A percentile compares a stretch with the other conserved stretches of the same genome.
These are phyloP conservation scores for Mythimna impura DNA, from an alignment of 2,888 invertebrate species.

Conservation along the genomic window DNA sequence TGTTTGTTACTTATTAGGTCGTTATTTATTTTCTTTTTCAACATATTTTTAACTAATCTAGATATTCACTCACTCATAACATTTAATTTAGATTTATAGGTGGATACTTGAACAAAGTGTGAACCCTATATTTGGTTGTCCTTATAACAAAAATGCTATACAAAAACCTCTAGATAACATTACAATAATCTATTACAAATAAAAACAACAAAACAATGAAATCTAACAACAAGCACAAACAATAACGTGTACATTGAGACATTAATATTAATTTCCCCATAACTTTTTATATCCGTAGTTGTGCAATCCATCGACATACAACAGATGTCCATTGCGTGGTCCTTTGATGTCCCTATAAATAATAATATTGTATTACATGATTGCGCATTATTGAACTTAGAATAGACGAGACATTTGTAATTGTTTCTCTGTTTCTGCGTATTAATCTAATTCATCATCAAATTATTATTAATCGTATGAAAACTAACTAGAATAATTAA, in stretches of 20 bases:
- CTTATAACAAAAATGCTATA: neutral
- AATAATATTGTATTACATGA: slow-evolving; percentile 11
- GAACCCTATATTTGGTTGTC: neutral
- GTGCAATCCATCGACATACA: slow-evolving; percentile 9
- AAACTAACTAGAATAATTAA: too few species aligned
- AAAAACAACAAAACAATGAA: slow-evolving; percentile 3
- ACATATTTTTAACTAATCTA: too few species aligned
- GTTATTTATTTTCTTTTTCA: too few species aligned
- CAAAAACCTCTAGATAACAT: neutral
- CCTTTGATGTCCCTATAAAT: neutral
- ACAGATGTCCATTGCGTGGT: slow-evolving; percentile 5
- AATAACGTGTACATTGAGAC: slow-evolving; percentile 31
- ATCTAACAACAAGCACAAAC: slow-evolving; percentile 18
- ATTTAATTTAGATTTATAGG: neutral
- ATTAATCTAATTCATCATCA: slow-evolving; percentile 5
- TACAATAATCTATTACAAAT: neutral
- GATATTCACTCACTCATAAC: neutral
- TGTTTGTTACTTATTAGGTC: neutral
- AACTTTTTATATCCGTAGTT: slow-evolving; percentile 6
- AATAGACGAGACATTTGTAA: neutral
- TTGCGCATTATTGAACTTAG: slow-evolving; percentile 2
- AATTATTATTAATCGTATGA: neutral
- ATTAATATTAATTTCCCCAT: slow-evolving; percentile 38
- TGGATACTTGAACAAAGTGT: neutral
- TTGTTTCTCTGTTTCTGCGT: slow-evolving; percentile 4